These are phyloP conservation scores for Bothrops alternatus DNA, from an alignment of 2,797 vertebrate genomes.

Conservation along the genomic window DNA sequence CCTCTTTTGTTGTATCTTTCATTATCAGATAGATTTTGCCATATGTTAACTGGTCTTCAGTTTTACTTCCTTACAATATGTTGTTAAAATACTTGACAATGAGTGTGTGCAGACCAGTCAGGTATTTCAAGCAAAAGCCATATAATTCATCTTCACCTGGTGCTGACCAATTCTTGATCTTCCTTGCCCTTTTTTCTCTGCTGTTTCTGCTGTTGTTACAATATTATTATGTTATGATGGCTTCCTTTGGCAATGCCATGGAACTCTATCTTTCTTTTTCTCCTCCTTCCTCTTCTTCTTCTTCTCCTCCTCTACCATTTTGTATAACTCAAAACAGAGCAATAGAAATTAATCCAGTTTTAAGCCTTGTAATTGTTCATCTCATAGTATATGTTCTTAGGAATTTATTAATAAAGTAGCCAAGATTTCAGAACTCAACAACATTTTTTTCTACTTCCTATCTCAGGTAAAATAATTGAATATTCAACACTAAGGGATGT, in stretches of 20 bases:
- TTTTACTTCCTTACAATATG: no score
- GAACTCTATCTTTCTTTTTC: not conserved
- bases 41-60: no score
- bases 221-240: not conserved
- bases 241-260: not conserved
- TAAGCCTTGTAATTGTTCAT: not conserved
- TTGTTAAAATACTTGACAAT: no score
- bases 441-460: not conserved
- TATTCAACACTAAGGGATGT: constrained; percentile 50
- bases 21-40: no score
- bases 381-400: not conserved
- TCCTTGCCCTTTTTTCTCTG: not conserved
- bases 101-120: no score
- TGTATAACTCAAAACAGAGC: not conserved
- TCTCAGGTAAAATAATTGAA: constrained; percentile 62
- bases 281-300: not conserved
- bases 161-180: no score
- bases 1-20: no score
- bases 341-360: not conserved
- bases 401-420: not conserved
- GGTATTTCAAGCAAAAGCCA: no score
- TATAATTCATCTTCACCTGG: no score
- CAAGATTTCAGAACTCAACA: not conserved
- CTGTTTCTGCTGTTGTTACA: not conserved
- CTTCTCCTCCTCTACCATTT: not conserved